Evolutionary conservation across 2,888 invertebrate genomes (phyloP), one percentile per base, ranked within the genome.

Genomic region (Heliconius sara): DNA sequence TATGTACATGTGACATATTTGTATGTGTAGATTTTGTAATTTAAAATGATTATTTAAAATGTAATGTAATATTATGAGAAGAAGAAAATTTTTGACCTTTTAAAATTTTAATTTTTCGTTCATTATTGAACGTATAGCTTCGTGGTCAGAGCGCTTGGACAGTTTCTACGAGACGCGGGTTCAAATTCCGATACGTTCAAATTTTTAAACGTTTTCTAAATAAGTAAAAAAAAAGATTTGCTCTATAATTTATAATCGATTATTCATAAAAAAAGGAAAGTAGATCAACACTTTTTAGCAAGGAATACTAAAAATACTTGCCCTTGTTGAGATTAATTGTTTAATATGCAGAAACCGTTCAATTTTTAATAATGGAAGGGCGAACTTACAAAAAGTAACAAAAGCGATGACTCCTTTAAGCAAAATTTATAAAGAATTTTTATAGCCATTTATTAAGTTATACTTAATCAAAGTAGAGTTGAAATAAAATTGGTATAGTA

Each of bases 321-420:
- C 66, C 25, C 19, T 34, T 27, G 16, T 70, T 5, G 39, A 68
- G 39, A 65, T 43, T 70, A 43, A 70, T 39, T 68, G 16, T 70
- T 39, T 70, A 70, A 70, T 43, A 43, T 68, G 34, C 34, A 67
- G 67, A 67, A 67, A 12, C n/a, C 67, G 19, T 22, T 67, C 34
- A 43, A 68, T 70, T 70, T 70, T 70, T 70, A 43, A 43, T 39
- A 68, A 25, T 6, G 39, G 13, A 67, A 39, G 67, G 67, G n/a
- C 39, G n/a, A 68, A 39, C 39, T 68, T 70, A 25, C 6, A 43
- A 70, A 43, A 70, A 25, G 12, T 25, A 43, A 22, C n/a, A 68
- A 70, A 25, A 70, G 13, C 43, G 13, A 43, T 25, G n/a, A 12
- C 43, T 39, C 13, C 68, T 2, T 43, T n/a, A 43, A 43, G 68